Percentiles rank a stretch among this genome's conserved stretches.
phyloP scores from a whole-genome alignment of 2,888 invertebrate genomes.

The Cephus sareptanus region DNA sequence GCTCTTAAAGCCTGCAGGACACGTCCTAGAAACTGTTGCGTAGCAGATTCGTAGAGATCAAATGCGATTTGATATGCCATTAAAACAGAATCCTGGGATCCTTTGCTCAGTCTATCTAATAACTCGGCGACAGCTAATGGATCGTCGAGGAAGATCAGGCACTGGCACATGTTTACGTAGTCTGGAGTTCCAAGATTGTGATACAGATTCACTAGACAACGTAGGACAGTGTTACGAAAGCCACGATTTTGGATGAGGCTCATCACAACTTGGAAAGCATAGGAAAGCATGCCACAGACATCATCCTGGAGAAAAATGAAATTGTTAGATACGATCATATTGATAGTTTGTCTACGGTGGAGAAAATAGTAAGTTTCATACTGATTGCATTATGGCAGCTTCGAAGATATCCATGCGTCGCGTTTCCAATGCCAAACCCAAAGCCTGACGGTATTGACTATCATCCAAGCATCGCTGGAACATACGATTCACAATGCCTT shows the following conservation, averaged over 20 bases:
- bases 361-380: constrained; percentile 42
- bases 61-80: constrained; percentile 99
- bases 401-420: constrained; percentile 97
- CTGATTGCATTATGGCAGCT: constrained; percentile 87
- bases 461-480: constrained; percentile 96
- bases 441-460: constrained; percentile 93
- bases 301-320: constrained; percentile 73
- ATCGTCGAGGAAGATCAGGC: constrained; percentile 96
- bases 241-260: constrained; percentile 94
- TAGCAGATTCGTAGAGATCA: constrained; percentile 98
- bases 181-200: constrained; percentile 90
- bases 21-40: constrained; percentile 94
- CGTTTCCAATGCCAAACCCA: constrained; percentile 96
- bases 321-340: neutral
- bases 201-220: constrained; percentile 90
- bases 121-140: constrained; percentile 93
- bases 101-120: constrained; percentile 87
- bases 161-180: constrained; percentile 98
- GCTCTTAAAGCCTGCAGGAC: constrained; percentile 85
- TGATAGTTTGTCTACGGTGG: neutral
- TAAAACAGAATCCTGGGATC: constrained; percentile 80
- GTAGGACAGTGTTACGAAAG: constrained; percentile 90
- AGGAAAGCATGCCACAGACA: constrained; percentile 88
- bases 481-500: constrained; percentile 96
- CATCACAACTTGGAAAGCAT: constrained; percentile 97